A percentile compares a stretch with the other conserved stretches of the same genome.
Conservation (phyloP, 2,797 vertebrate genomes). For the Limnodromus scolopaceus region DNA sequence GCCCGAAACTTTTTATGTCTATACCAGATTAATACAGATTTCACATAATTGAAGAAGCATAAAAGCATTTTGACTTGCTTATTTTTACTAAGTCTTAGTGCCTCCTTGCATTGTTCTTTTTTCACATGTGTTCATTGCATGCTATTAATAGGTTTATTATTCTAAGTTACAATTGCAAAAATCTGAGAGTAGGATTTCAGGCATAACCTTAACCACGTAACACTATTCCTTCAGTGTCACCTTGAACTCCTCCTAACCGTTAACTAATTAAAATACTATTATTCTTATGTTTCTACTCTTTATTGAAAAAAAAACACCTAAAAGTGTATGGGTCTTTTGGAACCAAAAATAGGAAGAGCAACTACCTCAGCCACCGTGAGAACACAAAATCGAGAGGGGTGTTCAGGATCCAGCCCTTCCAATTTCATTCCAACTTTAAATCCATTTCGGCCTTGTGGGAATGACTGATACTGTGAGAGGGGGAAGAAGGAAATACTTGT, state of each 20-base stretch:
- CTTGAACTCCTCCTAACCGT: not conserved
- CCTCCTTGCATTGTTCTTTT: not conserved
- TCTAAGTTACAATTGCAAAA: not conserved
- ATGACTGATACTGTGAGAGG: conserved; percentile 85
- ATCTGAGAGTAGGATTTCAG: not conserved
- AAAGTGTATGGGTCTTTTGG: not conserved
- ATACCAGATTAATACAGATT: not conserved
- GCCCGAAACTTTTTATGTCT: not conserved
- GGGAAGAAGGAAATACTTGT: not conserved
- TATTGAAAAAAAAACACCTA: not conserved
- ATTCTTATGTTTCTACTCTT: not conserved
- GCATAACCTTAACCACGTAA: not conserved
- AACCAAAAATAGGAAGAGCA: not conserved
- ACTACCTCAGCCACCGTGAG: conserved; percentile 90
- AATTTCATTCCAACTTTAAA: conserved; percentile 94
- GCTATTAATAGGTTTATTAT: not conserved
- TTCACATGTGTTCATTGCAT: not conserved
- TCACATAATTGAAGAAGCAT: not conserved
- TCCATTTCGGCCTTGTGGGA: conserved; percentile 90
- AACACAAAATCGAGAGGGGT: conserved; percentile 90
- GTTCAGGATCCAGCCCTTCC: conserved; percentile 90
- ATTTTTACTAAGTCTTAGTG: not conserved
- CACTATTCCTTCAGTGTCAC: not conserved
- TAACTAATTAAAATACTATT: not conserved
- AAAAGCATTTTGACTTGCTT: not conserved